Percentiles rank a stretch among this genome's conserved stretches.
Conservation (phyloP, 2,888 invertebrate species). For the Eristalis pertinax region DNA sequence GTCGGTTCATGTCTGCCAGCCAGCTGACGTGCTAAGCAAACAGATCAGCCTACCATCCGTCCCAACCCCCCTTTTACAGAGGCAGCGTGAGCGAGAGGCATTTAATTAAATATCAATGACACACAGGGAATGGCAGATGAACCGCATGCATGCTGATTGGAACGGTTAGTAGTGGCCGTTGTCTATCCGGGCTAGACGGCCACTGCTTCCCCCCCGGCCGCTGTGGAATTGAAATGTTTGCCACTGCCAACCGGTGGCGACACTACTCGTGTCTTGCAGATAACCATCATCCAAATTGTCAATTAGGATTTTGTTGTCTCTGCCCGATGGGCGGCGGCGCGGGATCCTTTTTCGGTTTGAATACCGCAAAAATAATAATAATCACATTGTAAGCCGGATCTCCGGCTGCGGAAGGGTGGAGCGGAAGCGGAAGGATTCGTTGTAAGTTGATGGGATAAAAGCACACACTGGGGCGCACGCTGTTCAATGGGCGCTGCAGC, state of each 20-base stretch:
- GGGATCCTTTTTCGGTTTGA: slow-evolving; percentile 27
- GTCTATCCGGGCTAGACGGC: background rate
- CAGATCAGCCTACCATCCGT: background rate
- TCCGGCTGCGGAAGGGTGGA: background rate
- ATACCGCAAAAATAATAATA: slow-evolving; percentile 65
- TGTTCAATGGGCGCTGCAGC: background rate
- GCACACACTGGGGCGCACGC: background rate
- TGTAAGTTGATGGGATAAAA: background rate
- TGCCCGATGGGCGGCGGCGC: slow-evolving; percentile 48
- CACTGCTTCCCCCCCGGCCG: background rate
- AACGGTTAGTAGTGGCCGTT: slow-evolving; percentile 25
- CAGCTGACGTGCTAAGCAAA: slow-evolving; percentile 10
- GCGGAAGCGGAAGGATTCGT: background rate
- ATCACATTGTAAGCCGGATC: slow-evolving; percentile 59
- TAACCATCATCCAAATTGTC: slow-evolving; percentile 62
- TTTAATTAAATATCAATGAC: slow-evolving; percentile 68
- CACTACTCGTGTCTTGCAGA: slow-evolving; percentile 11
- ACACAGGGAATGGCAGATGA: slow-evolving; percentile 52
- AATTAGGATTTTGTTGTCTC: slow-evolving; percentile 58
- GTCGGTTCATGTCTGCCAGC: background rate
- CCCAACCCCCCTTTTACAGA: background rate
- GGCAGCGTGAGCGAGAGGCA: slow-evolving; percentile 29
- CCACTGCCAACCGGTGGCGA: background rate
- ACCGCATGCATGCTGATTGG: slow-evolving; percentile 60
- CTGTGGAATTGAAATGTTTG: slow-evolving; percentile 37